Conservation (phyloP, 2,888 invertebrate genomes). For the Panopea generosa region DNA sequence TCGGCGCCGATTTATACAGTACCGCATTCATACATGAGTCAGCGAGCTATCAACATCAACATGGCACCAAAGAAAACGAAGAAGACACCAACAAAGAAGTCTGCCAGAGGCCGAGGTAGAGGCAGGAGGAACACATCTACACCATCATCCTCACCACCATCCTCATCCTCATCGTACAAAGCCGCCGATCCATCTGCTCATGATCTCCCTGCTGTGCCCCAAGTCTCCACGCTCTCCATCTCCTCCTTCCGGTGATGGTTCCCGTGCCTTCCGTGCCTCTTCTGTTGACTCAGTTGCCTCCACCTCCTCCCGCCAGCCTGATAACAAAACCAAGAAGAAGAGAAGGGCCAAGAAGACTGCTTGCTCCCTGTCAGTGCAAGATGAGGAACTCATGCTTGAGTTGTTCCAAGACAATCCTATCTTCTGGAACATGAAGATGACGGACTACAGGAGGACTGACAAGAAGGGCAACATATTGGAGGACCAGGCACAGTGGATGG, state of each 20-base stretch:
- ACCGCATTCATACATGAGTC: constrained; percentile 1
- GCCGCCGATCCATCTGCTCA: constrained; percentile 11
- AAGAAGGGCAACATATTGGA: constrained; percentile 41
- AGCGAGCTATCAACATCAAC: constrained; percentile 2
- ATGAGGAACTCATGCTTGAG: constrained; percentile 30
- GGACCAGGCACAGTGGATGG: constrained; percentile 35
- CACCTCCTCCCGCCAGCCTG: neutral
- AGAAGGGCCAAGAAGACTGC: constrained; percentile 35
- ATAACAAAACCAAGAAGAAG: constrained; percentile 11
- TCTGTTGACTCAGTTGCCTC: constrained; percentile 14
- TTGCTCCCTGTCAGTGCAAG: constrained; percentile 10
- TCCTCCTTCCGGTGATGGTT: constrained; percentile 18
- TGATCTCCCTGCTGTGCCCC: constrained; percentile 11
- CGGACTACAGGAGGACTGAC: constrained; percentile 29
- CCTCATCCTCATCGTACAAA: constrained; percentile 6
- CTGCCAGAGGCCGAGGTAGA: constrained; percentile 1
- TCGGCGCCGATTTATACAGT: constrained; percentile 1
- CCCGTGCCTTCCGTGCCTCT: constrained; percentile 13
- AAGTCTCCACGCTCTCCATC: constrained; percentile 12
- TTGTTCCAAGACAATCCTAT: constrained; percentile 32
- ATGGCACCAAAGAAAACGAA: neutral
- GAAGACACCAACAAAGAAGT: constrained; percentile 1
- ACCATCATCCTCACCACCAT: too few species aligned
- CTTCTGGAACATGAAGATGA: constrained; percentile 40
- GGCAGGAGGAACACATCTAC: neutral